phyloP scores from a whole-genome alignment of 2,888 invertebrate species.

The Nysson spinosus region DNA sequence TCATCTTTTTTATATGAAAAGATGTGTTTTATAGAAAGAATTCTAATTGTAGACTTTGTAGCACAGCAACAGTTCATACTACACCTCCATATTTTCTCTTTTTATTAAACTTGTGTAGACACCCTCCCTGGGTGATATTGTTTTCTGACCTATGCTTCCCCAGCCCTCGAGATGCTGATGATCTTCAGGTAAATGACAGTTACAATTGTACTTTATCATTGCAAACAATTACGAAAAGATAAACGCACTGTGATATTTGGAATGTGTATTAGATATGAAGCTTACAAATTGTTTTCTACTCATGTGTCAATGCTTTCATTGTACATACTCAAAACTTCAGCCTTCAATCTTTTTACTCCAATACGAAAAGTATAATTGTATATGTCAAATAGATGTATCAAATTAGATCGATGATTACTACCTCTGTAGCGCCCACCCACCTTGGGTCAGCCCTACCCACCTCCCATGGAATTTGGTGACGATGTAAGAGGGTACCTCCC shows the following conservation, averaged over 20 bases:
- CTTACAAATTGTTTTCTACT: no score
- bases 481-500: constrained; percentile 75
- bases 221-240: no score
- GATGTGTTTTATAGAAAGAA: constrained; percentile 26
- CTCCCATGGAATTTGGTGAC: constrained; percentile 75
- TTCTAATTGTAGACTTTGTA: constrained; percentile 44
- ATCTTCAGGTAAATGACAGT: constrained; percentile 53
- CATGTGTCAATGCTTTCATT: no score
- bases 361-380: constrained; percentile 56
- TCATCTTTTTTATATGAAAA: constrained; percentile 1
- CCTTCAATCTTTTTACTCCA: constrained; percentile 7
- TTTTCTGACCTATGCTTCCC: constrained; percentile 50
- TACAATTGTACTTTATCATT: constrained; percentile 55
- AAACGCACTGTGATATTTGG: no score
- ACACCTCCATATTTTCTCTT: constrained; percentile 58
- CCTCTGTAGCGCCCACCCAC: constrained; percentile 74
- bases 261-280: no score
- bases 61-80: constrained; percentile 58
- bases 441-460: constrained; percentile 76
- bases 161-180: constrained; percentile 50
- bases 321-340: no score
- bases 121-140: constrained; percentile 57
- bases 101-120: constrained; percentile 53
- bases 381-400: constrained; percentile 50
- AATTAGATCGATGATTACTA: constrained; percentile 67